Evolutionary conservation across 2,113 vertebrate genomes (phyloP), one percentile per base, ranked within the genome.

Genomic region (Nothocercus nigrocapillus): DNA sequence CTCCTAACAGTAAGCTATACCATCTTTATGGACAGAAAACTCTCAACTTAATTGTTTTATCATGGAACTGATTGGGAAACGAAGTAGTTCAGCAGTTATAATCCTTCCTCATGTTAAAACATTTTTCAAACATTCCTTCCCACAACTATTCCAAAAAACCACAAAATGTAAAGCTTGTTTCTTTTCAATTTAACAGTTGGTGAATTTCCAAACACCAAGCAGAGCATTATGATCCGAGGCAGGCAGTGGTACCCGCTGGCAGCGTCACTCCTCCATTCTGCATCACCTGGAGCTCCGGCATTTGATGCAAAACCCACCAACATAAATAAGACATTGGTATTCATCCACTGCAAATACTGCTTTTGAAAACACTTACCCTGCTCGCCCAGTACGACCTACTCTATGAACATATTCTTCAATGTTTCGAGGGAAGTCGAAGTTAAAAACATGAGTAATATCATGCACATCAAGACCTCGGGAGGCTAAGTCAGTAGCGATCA

Each of bases 341-440:
- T 16, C 15, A 53, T 32, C 34, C 61, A 40, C 28, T 44, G 51
- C 3, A 36, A 70, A 6, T 11, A 5, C 19, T 16, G 38, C 42
- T 34, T 53, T 62, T 40, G 22, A 4, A 12, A 62, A 25, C 12
- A 58, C 97, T 93, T 94, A 99, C 99, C 99, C 99, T 59, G 99
- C 99, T 97, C 99, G 98, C 54, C 99, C 99, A 6, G 99, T 99
- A 36, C 99, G 98, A 9, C 99, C 99, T 42, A 99, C 97, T 81
- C 99, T 98, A 82, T 99, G 99, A 25, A 99, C 99, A 6, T 99
- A 99, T 61, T 99, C 99, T 85, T 99, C 99, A 49, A 99, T 98
- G 91, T 99, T 99, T n/a, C 98, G 98, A 34, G 99, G 99, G 68
- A 99, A 99, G 93, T 99, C 99, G 1, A 97, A 99, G 94, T 99